phyloP scores from a whole-genome alignment of 2,888 invertebrate genomes.

The Stenchaetothrips biformis region DNA sequence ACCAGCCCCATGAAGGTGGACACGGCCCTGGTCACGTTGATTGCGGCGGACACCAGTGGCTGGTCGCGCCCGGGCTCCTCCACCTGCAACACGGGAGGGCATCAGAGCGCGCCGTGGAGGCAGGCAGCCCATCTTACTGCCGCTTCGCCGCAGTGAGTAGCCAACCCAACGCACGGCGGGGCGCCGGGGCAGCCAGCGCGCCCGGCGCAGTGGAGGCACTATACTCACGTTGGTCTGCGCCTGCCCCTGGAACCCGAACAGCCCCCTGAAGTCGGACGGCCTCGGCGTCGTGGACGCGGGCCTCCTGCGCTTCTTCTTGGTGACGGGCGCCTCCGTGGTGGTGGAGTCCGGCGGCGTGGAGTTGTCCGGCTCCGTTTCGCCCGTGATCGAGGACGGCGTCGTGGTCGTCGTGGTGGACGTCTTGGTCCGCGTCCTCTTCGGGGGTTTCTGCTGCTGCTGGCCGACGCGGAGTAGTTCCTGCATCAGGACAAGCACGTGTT shows the following conservation, averaged over 20 bases:
- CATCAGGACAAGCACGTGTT: neutral
- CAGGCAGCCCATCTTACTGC: neutral
- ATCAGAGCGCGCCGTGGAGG: neutral
- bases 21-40: constrained; percentile 71
- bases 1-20: constrained; percentile 73
- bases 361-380: neutral
- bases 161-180: neutral
- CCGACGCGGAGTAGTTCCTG: neutral
- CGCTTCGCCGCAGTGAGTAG: neutral
- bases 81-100: neutral
- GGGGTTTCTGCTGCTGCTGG: neutral
- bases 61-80: neutral
- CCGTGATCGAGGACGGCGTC: neutral
- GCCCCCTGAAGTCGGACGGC: neutral
- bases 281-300: neutral
- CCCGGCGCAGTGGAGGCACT: neutral
- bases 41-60: constrained; percentile 61
- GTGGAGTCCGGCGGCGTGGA: neutral
- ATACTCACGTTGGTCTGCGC: neutral
- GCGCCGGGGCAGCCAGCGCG: neutral
- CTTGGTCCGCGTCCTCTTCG: neutral
- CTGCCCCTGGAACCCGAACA: neutral
- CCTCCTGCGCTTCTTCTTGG: neutral
- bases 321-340: neutral
- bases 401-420: neutral